Evolutionary conservation across 2,113 vertebrate species (phyloP).

Genomic region (Grus americana): DNA sequence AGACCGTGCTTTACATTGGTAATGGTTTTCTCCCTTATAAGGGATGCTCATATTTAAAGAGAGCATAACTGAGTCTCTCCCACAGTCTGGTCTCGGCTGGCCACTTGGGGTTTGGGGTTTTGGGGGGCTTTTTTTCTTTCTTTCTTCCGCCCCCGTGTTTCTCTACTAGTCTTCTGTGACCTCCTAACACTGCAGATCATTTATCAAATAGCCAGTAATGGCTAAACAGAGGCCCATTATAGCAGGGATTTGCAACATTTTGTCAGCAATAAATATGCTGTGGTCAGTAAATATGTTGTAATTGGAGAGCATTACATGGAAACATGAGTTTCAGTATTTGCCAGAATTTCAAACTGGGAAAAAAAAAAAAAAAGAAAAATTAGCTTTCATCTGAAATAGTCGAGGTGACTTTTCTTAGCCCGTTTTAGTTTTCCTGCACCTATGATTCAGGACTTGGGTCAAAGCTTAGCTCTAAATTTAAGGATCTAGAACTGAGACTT

Average conservation of each 20-base stretch:
- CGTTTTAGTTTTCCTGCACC: neutral
- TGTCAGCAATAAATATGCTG: neutral
- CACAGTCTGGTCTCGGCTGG: neutral
- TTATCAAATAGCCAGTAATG: neutral
- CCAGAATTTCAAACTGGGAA: neutral
- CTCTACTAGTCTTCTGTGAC: neutral
- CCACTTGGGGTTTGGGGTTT: neutral
- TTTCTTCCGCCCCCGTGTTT: accelerated
- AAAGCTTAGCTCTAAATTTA: neutral
- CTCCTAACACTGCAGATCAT: neutral
- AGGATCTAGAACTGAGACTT: neutral
- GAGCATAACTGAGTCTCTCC: neutral
- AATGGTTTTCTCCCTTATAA: constrained; percentile 41
- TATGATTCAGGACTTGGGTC: neutral
- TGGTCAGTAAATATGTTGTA: neutral
- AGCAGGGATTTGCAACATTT: neutral
- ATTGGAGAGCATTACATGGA: neutral
- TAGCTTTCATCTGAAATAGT: neutral
- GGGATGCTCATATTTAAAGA: neutral
- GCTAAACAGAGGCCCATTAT: neutral
- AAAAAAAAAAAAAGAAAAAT: neutral
- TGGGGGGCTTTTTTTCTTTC: neutral
- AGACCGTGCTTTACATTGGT: neutral
- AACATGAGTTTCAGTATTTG: neutral
- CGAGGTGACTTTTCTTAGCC: neutral